phyloP scores from a whole-genome alignment of 1,140 invertebrate genomes.

The Pachypsylla venusta region DNA sequence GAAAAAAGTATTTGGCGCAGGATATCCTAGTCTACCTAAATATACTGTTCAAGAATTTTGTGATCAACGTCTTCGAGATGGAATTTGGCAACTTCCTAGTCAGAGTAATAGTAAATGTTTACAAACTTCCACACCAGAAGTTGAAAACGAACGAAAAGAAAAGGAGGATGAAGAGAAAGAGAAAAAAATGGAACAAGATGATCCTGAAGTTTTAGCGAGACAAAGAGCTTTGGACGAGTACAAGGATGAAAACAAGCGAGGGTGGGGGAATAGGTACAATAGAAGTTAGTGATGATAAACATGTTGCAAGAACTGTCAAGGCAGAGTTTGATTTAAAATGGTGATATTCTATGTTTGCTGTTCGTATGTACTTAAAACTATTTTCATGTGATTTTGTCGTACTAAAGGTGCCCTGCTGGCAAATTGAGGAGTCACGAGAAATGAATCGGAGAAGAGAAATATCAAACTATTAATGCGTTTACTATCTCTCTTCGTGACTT shows the following conservation, averaged over 20 bases:
- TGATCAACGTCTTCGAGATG: constrained; percentile 65
- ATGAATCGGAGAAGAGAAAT: no score
- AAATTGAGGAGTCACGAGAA: no score
- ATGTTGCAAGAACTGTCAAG: no score
- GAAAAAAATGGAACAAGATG: constrained; percentile 51
- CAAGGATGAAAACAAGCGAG: constrained; percentile 74
- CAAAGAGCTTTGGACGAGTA: constrained; percentile 73
- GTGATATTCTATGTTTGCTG: no score
- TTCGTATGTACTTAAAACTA: no score
- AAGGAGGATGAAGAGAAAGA: constrained; percentile 42
- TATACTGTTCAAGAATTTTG: constrained; percentile 93
- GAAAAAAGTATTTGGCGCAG: constrained; percentile 84
- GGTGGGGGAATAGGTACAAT: constrained; percentile 77
- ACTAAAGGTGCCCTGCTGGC: no score
- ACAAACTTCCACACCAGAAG: constrained; percentile 27
- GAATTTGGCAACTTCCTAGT: constrained; percentile 37
- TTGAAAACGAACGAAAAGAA: constrained; percentile 35
- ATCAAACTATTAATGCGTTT: no score
- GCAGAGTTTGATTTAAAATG: no score
- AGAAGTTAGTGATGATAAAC: no score
- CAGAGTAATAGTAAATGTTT: constrained; percentile 18
- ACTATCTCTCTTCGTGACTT: no score
- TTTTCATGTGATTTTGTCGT: no score
- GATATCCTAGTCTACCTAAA: constrained; percentile 85
- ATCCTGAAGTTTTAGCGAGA: constrained; percentile 49